These are phyloP conservation scores for Hermaeophaga mercurialis DNA, from an alignment of 2,888 invertebrate species.

Conservation along the genomic window DNA sequence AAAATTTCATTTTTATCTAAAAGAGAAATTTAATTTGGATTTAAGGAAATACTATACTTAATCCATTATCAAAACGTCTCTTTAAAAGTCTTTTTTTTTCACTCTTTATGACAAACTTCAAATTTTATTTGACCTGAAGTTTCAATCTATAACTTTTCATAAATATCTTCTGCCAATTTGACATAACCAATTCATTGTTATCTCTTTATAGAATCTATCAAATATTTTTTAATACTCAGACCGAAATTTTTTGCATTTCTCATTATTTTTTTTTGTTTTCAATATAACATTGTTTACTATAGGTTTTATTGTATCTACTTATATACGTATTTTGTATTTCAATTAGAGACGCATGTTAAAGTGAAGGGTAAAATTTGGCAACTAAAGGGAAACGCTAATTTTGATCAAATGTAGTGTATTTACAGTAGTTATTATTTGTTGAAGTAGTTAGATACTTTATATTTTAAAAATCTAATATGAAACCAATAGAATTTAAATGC, in stretches of 20 bases:
- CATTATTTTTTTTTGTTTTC: constrained; percentile 23
- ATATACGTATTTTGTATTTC: constrained; percentile 25
- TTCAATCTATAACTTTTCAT: not conserved
- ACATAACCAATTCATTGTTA: constrained; percentile 34
- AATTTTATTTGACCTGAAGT: not conserved
- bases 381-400: constrained; percentile 6
- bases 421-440: not conserved
- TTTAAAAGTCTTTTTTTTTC: too few relatives aligned
- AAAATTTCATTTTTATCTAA: too few relatives aligned
- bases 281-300: constrained; percentile 30
- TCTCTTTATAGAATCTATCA: constrained; percentile 39
- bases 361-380: constrained; percentile 11
- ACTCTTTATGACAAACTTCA: too few relatives aligned
- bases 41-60: too few relatives aligned
- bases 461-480: too few relatives aligned
- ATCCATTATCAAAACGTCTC: too few relatives aligned
- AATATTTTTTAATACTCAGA: constrained; percentile 34
- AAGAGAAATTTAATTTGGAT: too few relatives aligned
- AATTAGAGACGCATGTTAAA: constrained; percentile 3
- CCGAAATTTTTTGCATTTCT: constrained; percentile 24
- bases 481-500: too few relatives aligned
- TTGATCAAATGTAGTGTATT: not conserved
- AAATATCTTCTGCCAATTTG: not conserved
- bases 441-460: too few relatives aligned
- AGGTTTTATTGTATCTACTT: constrained; percentile 19